phyloP scores from a whole-genome alignment of 2,797 vertebrate species.

The Syngnathus rostellatus region DNA sequence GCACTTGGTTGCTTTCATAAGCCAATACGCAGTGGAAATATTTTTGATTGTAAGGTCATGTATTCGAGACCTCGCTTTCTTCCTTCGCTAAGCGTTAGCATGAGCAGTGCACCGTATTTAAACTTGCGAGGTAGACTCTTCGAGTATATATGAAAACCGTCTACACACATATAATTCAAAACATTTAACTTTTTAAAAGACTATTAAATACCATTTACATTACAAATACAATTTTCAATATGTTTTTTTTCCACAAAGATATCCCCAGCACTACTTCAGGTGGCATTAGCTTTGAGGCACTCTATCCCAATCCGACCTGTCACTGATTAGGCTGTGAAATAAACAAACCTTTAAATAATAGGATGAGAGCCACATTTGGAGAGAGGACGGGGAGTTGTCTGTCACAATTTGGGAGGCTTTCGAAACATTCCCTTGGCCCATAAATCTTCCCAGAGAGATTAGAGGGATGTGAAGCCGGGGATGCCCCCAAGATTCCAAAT shows the following conservation, averaged over 20 bases:
- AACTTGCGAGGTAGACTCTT: no score
- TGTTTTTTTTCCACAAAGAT: not conserved
- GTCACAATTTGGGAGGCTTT: conserved; percentile 68
- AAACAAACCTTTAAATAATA: conserved; percentile 71
- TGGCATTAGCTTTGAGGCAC: conserved; percentile 48
- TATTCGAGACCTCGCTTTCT: not conserved
- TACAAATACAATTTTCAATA: not conserved
- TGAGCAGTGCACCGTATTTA: not conserved
- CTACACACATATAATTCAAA: not conserved
- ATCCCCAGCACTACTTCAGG: conserved; percentile 39
- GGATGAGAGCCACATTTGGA: conserved; percentile 54
- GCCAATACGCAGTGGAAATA: conserved; percentile 25
- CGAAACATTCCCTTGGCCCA: conserved; percentile 64
- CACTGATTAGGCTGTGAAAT: conserved; percentile 67
- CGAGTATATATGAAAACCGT: no score
- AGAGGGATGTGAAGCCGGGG: conserved; percentile 63
- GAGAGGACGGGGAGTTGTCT: conserved; percentile 64
- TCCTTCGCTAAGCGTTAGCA: not conserved
- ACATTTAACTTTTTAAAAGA: not conserved
- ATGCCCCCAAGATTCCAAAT: conserved; percentile 71
- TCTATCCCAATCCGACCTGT: conserved; percentile 48
- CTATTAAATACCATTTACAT: no score
- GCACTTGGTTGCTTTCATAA: conserved; percentile 56
- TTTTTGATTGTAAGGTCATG: no score
- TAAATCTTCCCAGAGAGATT: conserved; percentile 72